These are phyloP conservation scores for Halocynthia roretzi DNA, from an alignment of 23 tunicate genomes.

Conservation along the genomic window DNA sequence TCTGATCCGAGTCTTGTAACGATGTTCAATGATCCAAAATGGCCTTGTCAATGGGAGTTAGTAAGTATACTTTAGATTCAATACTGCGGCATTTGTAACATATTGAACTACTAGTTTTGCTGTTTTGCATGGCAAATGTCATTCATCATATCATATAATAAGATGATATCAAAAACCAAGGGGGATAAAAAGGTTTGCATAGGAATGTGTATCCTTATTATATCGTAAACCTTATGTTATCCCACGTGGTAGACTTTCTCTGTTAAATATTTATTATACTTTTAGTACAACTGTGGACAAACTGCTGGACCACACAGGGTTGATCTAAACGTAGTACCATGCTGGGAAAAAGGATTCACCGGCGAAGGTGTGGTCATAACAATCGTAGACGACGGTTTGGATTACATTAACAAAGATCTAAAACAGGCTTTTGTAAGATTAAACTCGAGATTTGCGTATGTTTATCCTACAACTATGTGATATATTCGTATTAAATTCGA, in stretches of 20 bases:
- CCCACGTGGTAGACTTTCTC: too few relatives aligned
- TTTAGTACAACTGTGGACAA: constrained; percentile 28
- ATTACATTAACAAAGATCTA: constrained; percentile 16
- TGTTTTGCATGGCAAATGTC: too few relatives aligned
- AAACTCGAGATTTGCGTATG: neutral
- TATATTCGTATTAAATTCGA: too few relatives aligned
- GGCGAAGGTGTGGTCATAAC: constrained; percentile 15
- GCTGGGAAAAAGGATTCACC: constrained; percentile 30
- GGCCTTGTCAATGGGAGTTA: constrained; percentile 33
- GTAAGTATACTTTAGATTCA: neutral
- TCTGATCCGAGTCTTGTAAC: constrained; percentile 20
- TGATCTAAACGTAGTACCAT: constrained; percentile 20
- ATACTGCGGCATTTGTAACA: too few relatives aligned
- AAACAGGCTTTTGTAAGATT: constrained; percentile 16
- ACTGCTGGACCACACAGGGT: constrained; percentile 25
- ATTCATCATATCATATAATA: too few relatives aligned
- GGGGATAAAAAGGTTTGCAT: too few relatives aligned
- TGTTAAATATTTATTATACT: too few relatives aligned
- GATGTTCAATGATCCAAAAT: constrained; percentile 28
- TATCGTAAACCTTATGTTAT: too few relatives aligned
- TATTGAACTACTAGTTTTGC: too few relatives aligned
- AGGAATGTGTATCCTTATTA: too few relatives aligned
- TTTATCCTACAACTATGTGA: neutral
- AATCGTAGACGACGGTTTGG: constrained; percentile 20
- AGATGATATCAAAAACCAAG: too few relatives aligned